Evolutionary conservation across 2,888 invertebrate species (phyloP).

Genomic region (Melipona bicolor): DNA sequence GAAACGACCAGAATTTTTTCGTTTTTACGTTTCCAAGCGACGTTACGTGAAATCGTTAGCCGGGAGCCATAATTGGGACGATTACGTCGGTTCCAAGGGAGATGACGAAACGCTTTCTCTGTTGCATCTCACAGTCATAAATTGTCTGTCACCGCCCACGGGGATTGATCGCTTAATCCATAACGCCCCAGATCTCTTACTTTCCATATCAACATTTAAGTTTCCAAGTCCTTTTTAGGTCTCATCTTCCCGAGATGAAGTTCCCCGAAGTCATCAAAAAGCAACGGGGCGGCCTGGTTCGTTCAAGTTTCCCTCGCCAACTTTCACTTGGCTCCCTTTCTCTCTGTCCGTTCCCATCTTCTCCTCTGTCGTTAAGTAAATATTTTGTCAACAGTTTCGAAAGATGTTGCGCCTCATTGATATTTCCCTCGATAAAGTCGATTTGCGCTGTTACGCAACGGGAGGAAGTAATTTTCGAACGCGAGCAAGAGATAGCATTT

Average conservation of each 20-base stretch:
- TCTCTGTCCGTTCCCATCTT: conserved; percentile 50
- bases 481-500: neutral
- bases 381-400: conserved; percentile 66
- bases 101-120: neutral
- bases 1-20: neutral
- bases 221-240: conserved; percentile 66
- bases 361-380: conserved; percentile 57
- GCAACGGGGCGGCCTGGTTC: conserved; percentile 63
- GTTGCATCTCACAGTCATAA: conserved; percentile 8
- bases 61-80: neutral
- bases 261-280: conserved; percentile 73
- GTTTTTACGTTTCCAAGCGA: neutral
- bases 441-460: conserved; percentile 23
- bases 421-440: conserved; percentile 26
- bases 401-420: conserved; percentile 50
- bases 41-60: neutral
- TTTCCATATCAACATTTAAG: conserved; percentile 71
- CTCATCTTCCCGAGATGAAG: conserved; percentile 63
- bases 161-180: conserved; percentile 67
- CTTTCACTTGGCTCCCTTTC: conserved; percentile 68
- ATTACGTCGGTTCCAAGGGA: neutral
- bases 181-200: conserved; percentile 64
- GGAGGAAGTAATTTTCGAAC: conserved; percentile 17
- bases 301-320: conserved; percentile 68
- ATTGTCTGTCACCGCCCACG: conserved; percentile 50